Evolutionary conservation across 2,113 vertebrate genomes (phyloP).

Genomic region (Nibea albiflora): DNA sequence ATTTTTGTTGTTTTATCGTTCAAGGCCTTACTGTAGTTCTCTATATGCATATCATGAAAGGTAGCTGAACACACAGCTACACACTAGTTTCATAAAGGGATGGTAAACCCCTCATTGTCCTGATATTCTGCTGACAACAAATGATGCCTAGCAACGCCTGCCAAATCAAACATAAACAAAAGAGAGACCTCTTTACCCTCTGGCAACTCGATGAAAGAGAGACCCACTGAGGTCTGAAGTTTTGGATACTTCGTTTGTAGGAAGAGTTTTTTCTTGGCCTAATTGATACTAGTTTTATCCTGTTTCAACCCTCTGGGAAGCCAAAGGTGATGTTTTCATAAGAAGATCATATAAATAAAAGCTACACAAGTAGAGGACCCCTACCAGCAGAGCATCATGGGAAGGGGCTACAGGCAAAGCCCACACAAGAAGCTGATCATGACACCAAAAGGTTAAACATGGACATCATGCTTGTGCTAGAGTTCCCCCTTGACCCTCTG

Average conservation of each 20-base stretch:
- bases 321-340: slow-evolving; percentile 81
- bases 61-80: neutral
- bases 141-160: slow-evolving; percentile 49
- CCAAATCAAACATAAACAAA: slow-evolving; percentile 79
- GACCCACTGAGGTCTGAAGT: slow-evolving; percentile 50
- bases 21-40: slow-evolving; percentile 38
- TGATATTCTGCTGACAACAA: slow-evolving; percentile 48
- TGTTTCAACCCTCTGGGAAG: slow-evolving; percentile 71
- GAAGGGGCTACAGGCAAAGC: slow-evolving; percentile 74
- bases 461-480: slow-evolving; percentile 62
- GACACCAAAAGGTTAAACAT: slow-evolving; percentile 69
- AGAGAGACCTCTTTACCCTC: slow-evolving; percentile 51
- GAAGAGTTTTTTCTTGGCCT: slow-evolving; percentile 54
- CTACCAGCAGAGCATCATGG: slow-evolving; percentile 76
- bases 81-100: slow-evolving; percentile 17
- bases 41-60: neutral
- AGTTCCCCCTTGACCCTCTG: slow-evolving; percentile 45
- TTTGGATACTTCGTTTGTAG: slow-evolving; percentile 59
- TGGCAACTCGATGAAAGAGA: slow-evolving; percentile 68
- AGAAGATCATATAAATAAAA: slow-evolving; percentile 77
- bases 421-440: slow-evolving; percentile 80
- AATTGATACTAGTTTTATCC: slow-evolving; percentile 78
- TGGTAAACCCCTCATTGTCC: slow-evolving; percentile 48
- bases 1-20: slow-evolving; percentile 62
- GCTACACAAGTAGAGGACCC: slow-evolving; percentile 65